Evolutionary conservation across 1,140 invertebrate genomes (phyloP), one percentile per base, ranked within the genome.

Genomic region (Brachionus rubens): DNA sequence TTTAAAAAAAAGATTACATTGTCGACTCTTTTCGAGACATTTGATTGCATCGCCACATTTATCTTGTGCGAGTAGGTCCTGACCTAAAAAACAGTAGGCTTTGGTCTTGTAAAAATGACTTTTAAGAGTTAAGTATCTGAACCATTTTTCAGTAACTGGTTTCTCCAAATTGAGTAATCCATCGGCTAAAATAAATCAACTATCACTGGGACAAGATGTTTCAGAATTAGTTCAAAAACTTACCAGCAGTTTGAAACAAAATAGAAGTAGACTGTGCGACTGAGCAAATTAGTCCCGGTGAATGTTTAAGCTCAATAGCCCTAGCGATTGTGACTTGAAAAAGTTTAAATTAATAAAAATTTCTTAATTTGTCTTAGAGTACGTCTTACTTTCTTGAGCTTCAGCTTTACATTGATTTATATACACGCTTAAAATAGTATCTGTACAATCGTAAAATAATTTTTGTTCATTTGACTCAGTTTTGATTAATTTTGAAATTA

Each of bases 371-470:
- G n/a, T n/a, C n/a, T n/a, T n/a, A n/a, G n/a, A n/a, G n/a, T n/a
- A n/a, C n/a, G n/a, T n/a, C n/a, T 70, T 81, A 89, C 88, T 87
- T 87, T 91, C 90, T 82, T 91, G 90, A 4, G 90, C 90, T 83
- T 91, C 90, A 36, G 89, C 90, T 41, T 88, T 89, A 80, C 88
- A 89, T 78, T 90, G 89, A 80, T 87, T 86, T 12, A 89, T 82
- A 80, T 90, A 90, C 36, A 89, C 89, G 78, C 86, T 87, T 62
- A 90, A 79, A 19, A 91, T 85, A 33, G 87, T 81, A 14, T 85
- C 84, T 80, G 91, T 89, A 72, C 88, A 84, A 83, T 91, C 90
- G 72, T 86, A 86, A 48, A 86, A 36, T 83, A 79, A 30, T 84
- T 81, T 77, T 84, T 84, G 21, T 86, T 86, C 10, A 87, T 78